Conservation (phyloP, 2,888 invertebrate genomes). For the Eudasyphora cyanicolor region DNA sequence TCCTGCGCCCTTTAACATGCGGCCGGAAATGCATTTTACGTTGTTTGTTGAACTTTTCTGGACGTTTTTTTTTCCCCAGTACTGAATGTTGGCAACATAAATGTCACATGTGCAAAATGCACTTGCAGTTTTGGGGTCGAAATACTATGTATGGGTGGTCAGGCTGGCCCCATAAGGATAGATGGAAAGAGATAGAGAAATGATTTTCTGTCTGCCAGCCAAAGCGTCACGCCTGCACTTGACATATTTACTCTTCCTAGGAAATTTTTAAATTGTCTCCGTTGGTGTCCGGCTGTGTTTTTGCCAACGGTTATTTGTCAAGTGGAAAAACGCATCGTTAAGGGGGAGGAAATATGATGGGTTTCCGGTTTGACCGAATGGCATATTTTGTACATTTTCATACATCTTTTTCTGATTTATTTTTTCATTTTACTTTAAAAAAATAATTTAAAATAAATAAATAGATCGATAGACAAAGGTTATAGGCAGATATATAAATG, state of each 20-base stretch:
- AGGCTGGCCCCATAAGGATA: no score
- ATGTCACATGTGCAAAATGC: slow-evolving; percentile 7
- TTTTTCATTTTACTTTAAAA: no score
- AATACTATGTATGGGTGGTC: background rate
- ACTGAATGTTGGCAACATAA: slow-evolving; percentile 36
- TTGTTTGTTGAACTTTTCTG: slow-evolving; percentile 41
- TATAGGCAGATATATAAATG: no score
- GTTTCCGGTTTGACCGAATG: slow-evolving; percentile 68
- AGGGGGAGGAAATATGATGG: slow-evolving; percentile 59
- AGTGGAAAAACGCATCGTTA: slow-evolving; percentile 24
- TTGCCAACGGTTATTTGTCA: slow-evolving; percentile 42
- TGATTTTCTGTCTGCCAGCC: slow-evolving; percentile 63
- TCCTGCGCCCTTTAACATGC: slow-evolving; percentile 47
- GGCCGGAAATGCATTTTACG: slow-evolving; percentile 64
- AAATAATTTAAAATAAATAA: background rate
- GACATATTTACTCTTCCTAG: slow-evolving; percentile 77
- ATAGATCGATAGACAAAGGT: background rate
- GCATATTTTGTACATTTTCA: slow-evolving; percentile 66
- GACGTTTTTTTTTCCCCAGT: no score
- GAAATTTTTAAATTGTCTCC: slow-evolving; percentile 67
- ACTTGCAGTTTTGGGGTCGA: background rate
- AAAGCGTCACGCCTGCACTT: slow-evolving; percentile 73
- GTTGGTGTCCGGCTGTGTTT: slow-evolving; percentile 36
- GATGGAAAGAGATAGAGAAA: slow-evolving; percentile 21
- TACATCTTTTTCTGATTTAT: no score